These are phyloP conservation scores for Charaxes varanes DNA, from an alignment of 1,140 invertebrate species.

Conservation along the genomic window DNA sequence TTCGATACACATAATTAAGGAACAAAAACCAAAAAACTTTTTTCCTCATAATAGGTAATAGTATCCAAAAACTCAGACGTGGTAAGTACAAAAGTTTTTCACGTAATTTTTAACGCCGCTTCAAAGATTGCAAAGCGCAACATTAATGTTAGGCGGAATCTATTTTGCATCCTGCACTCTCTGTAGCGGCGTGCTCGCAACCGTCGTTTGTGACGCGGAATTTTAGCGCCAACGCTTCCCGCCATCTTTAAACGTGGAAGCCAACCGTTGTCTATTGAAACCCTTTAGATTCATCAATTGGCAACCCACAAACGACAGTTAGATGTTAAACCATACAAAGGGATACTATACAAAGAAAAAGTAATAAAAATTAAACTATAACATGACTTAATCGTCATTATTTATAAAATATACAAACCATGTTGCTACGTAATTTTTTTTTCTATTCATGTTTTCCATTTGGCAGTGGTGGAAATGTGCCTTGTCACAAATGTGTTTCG, in stretches of 20 bases:
- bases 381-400: constrained; percentile 67
- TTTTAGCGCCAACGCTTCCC: constrained; percentile 2
- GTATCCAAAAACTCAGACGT: constrained; percentile 57
- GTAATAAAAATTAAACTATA: constrained; percentile 67
- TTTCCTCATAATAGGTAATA: constrained; percentile 57
- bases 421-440: constrained; percentile 45
- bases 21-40: constrained; percentile 74
- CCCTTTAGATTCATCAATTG: constrained; percentile 16
- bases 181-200: constrained; percentile 44
- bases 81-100: constrained; percentile 60
- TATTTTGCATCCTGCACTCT: constrained; percentile 61
- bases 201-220: constrained; percentile 22
- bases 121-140: constrained; percentile 65
- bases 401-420: constrained; percentile 63
- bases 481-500: constrained; percentile 64
- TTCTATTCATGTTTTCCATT: constrained; percentile 52
- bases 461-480: constrained; percentile 75
- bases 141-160: constrained; percentile 70
- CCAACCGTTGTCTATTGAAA: constrained; percentile 15
- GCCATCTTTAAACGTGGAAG: constrained; percentile 3
- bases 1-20: constrained; percentile 73
- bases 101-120: constrained; percentile 46
- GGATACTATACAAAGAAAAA: constrained; percentile 68
- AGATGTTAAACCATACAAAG: constrained; percentile 47
- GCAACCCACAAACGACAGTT: constrained; percentile 28